These are phyloP conservation scores for Acanthococcus lagerstroemiae DNA, from an alignment of 2,888 invertebrate species.

Conservation along the genomic window DNA sequence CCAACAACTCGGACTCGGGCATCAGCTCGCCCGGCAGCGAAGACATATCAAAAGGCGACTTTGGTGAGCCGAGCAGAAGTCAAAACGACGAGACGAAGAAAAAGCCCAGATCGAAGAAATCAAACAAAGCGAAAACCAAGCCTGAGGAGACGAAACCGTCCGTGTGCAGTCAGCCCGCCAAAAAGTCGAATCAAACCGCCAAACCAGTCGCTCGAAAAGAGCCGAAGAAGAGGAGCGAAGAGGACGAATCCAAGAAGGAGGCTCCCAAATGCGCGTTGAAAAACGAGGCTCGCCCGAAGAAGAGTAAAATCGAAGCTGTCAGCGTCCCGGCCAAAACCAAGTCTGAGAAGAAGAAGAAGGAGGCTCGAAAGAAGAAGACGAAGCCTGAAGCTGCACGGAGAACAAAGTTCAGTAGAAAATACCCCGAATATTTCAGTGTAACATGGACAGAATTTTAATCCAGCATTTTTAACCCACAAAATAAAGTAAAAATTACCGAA, in stretches of 20 bases:
- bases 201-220: not conserved
- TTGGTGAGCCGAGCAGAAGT: not conserved
- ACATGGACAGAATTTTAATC: no score
- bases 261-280: not conserved
- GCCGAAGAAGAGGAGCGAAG: not conserved
- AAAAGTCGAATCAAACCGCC: not conserved
- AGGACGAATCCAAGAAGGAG: not conserved
- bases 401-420: no score
- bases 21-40: slow-evolving; percentile 33
- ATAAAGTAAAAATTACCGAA: no score
- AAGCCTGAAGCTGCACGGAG: not conserved
- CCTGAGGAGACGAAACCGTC: not conserved
- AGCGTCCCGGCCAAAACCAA: not conserved
- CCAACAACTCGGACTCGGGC: slow-evolving; percentile 31
- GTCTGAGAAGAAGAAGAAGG: slow-evolving; percentile 4
- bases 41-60: slow-evolving; percentile 15
- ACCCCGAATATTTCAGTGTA: no score
- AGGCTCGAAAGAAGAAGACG: slow-evolving; percentile 19
- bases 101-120: not conserved
- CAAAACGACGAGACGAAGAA: not conserved
- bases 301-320: no score
- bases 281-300: no score
- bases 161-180: not conserved
- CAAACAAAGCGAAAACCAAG: not conserved
- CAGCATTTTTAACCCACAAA: no score